phyloP scores from a whole-genome alignment of 2,113 vertebrate species.

The Silurus glanis region DNA sequence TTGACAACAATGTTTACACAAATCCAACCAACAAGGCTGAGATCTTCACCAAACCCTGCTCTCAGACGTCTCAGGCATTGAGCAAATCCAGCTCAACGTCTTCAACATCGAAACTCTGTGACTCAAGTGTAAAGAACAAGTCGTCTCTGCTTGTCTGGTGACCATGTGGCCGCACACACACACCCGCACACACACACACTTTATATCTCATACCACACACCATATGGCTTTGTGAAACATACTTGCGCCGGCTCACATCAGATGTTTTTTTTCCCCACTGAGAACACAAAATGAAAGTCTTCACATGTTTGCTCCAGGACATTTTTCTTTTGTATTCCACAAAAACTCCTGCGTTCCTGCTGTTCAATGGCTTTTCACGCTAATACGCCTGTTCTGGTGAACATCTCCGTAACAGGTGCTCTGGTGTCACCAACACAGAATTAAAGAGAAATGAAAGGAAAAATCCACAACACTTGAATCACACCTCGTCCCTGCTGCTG shows the following conservation, averaged over 20 bases:
- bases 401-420: conserved; percentile 46
- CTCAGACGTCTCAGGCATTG: conserved; percentile 7
- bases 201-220: conserved; percentile 15
- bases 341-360: conserved; percentile 34
- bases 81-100: background rate
- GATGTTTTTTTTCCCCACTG: background rate
- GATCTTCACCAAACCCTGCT: background rate
- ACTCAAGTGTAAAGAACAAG: conserved; percentile 52
- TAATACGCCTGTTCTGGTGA: conserved; percentile 15
- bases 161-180: conserved; percentile 29
- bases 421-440: conserved; percentile 17
- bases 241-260: background rate
- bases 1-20: background rate
- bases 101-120: conserved; percentile 32
- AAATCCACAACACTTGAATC: conserved; percentile 10
- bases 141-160: conserved; percentile 32
- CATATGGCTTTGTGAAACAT: conserved; percentile 40
- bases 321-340: conserved; percentile 26
- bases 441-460: background rate
- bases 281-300: conserved; percentile 37
- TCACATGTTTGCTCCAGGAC: conserved; percentile 28
- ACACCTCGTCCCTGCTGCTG: background rate
- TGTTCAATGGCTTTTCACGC: conserved; percentile 20
- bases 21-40: conserved; percentile 1
- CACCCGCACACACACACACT: conserved; percentile 13